These are phyloP conservation scores for Torymus aiolomorphi DNA, from an alignment of 2,888 invertebrate species.

Conservation along the genomic window DNA sequence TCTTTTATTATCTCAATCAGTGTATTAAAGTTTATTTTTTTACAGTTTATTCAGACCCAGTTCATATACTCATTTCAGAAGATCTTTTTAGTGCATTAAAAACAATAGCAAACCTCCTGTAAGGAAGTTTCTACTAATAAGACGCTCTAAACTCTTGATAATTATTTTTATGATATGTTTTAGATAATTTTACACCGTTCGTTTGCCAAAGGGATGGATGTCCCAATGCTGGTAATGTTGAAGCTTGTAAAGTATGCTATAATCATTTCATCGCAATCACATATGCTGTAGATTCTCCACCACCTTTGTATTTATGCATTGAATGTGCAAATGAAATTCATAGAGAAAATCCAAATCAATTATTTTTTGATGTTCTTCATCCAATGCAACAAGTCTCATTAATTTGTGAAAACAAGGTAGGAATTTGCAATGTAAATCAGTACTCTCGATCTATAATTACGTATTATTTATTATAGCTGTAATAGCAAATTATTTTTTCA, in stretches of 20 bases:
- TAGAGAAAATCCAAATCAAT: slow-evolving; percentile 89
- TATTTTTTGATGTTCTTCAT: slow-evolving; percentile 91
- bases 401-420: slow-evolving; percentile 96
- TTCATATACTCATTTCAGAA: too few species aligned
- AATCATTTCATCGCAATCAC: slow-evolving; percentile 94
- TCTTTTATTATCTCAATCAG: too few species aligned
- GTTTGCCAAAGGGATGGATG: slow-evolving; percentile 95
- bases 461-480: too few species aligned
- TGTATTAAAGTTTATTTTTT: too few species aligned
- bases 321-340: slow-evolving; percentile 96
- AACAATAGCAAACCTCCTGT: too few species aligned
- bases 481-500: too few species aligned
- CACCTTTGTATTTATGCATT: slow-evolving; percentile 96
- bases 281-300: slow-evolving; percentile 90
- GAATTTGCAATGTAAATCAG: too few species aligned
- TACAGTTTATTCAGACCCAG: too few species aligned
- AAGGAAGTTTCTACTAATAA: too few species aligned
- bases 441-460: too few species aligned
- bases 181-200: slow-evolving; percentile 87
- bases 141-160: neutral
- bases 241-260: slow-evolving; percentile 94
- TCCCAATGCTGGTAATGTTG: slow-evolving; percentile 89
- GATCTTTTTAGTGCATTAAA: too few species aligned
- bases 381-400: slow-evolving; percentile 97
- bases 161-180: slow-evolving; percentile 55